A percentile compares a stretch with the other conserved stretches of the same genome.
These are phyloP conservation scores for Andrena fulva DNA, from an alignment of 2,888 invertebrate species.

Conservation along the genomic window DNA sequence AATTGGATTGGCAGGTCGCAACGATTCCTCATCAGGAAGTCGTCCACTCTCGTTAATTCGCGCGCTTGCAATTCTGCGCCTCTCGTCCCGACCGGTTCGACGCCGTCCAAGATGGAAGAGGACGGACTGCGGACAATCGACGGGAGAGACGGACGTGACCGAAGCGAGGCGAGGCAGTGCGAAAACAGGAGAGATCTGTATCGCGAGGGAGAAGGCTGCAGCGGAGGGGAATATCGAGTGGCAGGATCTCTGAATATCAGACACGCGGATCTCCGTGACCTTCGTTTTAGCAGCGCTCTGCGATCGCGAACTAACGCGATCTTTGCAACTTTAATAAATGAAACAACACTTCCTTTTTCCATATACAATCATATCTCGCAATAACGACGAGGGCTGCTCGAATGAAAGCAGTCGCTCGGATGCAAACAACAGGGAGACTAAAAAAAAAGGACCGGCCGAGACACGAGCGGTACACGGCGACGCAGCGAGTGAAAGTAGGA, in stretches of 20 bases:
- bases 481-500: not conserved
- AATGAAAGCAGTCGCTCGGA: not conserved
- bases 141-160: not conserved
- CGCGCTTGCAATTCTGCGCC: slow-evolving; percentile 24
- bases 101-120: not conserved
- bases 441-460: not conserved
- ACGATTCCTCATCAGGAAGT: slow-evolving; percentile 37
- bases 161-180: not conserved
- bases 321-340: too few relatives aligned
- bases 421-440: too few relatives aligned
- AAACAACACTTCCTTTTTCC: not conserved
- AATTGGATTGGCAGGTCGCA: slow-evolving; percentile 50
- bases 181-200: slow-evolving; percentile 2
- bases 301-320: too few relatives aligned
- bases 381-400: not conserved
- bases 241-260: slow-evolving; percentile 4
- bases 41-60: slow-evolving; percentile 20
- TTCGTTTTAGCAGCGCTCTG: not conserved
- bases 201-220: slow-evolving; percentile 1
- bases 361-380: not conserved
- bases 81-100: slow-evolving; percentile 1
- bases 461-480: too few relatives aligned
- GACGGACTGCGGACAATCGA: not conserved
- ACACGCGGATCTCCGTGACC: not conserved
- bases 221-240: not conserved